A percentile compares a stretch with the other conserved stretches of the same genome.
phyloP scores from a whole-genome alignment of 2,113 vertebrate species.

The Pollachius pollachius region DNA sequence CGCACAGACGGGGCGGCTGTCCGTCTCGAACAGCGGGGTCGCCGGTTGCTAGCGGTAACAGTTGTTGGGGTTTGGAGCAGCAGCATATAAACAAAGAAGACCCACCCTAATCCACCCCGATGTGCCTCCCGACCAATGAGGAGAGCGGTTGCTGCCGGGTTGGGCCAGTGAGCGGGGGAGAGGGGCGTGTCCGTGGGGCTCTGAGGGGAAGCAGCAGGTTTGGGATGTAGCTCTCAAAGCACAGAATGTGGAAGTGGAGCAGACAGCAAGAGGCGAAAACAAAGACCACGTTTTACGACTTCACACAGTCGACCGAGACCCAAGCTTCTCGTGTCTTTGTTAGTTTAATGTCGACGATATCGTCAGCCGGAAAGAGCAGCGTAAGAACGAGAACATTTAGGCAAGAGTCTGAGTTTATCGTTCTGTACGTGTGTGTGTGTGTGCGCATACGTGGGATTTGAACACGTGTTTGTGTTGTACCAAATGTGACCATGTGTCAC shows the following conservation, averaged over 20 bases:
- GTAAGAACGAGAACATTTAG: no score
- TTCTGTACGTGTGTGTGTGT: no score
- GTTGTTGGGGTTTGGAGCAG: conserved; percentile 63
- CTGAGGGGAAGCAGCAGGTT: conserved; percentile 43
- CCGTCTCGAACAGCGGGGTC: conserved; percentile 33
- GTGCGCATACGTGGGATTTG: no score
- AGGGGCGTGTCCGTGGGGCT: conserved; percentile 39
- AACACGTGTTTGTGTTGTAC: no score
- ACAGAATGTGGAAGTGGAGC: conserved; percentile 56
- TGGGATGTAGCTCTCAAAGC: conserved; percentile 55
- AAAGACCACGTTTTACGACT: conserved; percentile 51
- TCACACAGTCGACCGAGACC: conserved; percentile 30
- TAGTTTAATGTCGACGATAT: conserved; percentile 2
- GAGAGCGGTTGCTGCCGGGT: conserved; percentile 40
- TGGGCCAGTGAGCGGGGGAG: conserved; percentile 48
- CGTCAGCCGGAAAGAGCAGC: no score
- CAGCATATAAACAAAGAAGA: conserved; percentile 73
- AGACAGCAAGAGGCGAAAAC: conserved; percentile 51
- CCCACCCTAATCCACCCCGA: conserved; percentile 46
- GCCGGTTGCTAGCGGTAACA: conserved; percentile 61
- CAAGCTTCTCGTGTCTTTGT: background rate
- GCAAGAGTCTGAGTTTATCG: no score
- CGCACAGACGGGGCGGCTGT: conserved; percentile 10
- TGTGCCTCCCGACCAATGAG: conserved; percentile 58
- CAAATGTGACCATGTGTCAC: no score